Evolutionary conservation across 2,888 invertebrate genomes (phyloP), one percentile per base, ranked within the genome.

Genomic region (Dioctria rufipes): DNA sequence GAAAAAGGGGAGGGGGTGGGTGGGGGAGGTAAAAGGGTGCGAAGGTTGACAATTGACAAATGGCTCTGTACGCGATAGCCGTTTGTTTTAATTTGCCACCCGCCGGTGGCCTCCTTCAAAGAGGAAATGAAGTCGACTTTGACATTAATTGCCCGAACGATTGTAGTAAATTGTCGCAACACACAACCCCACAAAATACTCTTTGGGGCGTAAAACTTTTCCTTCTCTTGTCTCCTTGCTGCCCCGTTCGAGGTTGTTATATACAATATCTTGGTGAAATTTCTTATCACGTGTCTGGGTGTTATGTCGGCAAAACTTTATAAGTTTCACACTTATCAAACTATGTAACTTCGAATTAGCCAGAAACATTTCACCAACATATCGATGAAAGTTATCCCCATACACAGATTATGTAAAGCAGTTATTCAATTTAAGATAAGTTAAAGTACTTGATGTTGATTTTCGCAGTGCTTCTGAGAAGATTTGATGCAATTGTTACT

Each of bases 41-140:
- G 75, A 75, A 46, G 78, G 82, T 84, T 84, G 84, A 84, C 84
- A 84, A 84, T 84, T 85, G 85, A 85, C 83, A 84, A 84, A 85
- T 85, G 84, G 83, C 83, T 82, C 81, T 83, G 84, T 84, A 84
- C 84, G 85, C 85, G 83, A 84, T 83, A 83, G 83, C 84, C 84
- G 85, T 85, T 85, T 84, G 84, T 85, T 85, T 85, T 84, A 85
- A 85, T 85, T 85, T 85, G 84, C 84, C 85, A 84, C 85, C 85
- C 84, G 84, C 83, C 82, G 84, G 79, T 82, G 82, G 83, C 82
- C 80, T 83, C 79, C 82, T 84, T 83, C 83, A 84, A 83, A 84
- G 82, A 83, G 84, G 83, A 84, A 84, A 84, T 84, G 75, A 75
- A 75, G 83, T 84, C 83, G 83, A 83, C 83, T 84, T 83, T 84